phyloP scores from a whole-genome alignment of 2,888 invertebrate species.

The Junonia oenone region DNA sequence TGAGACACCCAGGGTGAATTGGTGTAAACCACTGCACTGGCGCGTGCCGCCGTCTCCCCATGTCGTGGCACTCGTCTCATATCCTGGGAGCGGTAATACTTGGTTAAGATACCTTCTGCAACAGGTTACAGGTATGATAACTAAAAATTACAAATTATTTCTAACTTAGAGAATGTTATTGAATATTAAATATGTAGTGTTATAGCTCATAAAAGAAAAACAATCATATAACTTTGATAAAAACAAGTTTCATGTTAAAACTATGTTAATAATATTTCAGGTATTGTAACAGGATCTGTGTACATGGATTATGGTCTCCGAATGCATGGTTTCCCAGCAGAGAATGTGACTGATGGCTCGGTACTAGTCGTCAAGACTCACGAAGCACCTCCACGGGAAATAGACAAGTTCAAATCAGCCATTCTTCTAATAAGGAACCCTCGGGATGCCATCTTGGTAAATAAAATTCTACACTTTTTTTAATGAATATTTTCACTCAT shows the following conservation, averaged over 20 bases:
- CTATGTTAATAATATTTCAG: slow-evolving; percentile 49
- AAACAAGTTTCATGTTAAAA: neutral
- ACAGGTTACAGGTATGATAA: slow-evolving; percentile 83
- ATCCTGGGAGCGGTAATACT: slow-evolving; percentile 92
- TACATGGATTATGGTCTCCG: slow-evolving; percentile 89
- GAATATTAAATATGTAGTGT: too few species aligned
- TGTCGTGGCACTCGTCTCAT: slow-evolving; percentile 85
- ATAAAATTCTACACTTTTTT: neutral
- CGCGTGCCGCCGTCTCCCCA: slow-evolving; percentile 63
- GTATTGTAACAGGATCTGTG: slow-evolving; percentile 87
- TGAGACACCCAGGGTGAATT: slow-evolving; percentile 54
- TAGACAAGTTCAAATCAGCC: slow-evolving; percentile 82
- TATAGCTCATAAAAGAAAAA: too few species aligned
- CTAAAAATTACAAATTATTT: too few species aligned
- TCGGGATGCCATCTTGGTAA: slow-evolving; percentile 83
- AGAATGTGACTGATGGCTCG: slow-evolving; percentile 86
- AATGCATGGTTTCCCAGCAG: slow-evolving; percentile 89
- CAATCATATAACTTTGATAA: too few species aligned
- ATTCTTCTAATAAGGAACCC: slow-evolving; percentile 86
- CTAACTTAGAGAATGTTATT: too few species aligned
- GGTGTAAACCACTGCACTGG: slow-evolving; percentile 76
- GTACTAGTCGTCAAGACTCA: slow-evolving; percentile 90
- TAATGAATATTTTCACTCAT: neutral
- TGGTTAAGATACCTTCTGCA: slow-evolving; percentile 89
- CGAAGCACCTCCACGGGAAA: slow-evolving; percentile 83